Evolutionary conservation across 1,140 invertebrate species (phyloP), one percentile per base, ranked within the genome.

Genomic region (Dysdera silvatica): DNA sequence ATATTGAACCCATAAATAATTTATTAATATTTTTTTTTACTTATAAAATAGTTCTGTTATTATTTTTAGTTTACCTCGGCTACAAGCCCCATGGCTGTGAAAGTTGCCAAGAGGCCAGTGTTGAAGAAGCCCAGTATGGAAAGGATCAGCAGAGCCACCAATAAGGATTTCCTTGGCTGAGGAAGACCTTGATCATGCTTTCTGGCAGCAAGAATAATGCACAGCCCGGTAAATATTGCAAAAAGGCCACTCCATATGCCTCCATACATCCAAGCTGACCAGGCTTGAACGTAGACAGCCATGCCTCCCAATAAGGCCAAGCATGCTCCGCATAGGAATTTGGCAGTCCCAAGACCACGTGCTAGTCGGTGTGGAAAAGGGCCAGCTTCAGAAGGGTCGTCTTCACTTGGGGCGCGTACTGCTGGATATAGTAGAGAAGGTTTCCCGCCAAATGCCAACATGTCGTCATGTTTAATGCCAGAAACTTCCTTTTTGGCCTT

Each of bases 231-330:
- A 16, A 63, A 63, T 29, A 63, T 63, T 24, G 61, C 61, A 32
- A 63, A 63, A 6, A 63, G 52, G n/a, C 61, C 61, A 41, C 61
- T 63, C 61, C 61, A 63, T 3, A 63, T 63, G 4, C 61, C 61
- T 1, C 61, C 61, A 24, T 63, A 63, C 52, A 56, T 63, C 52
- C 61, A 55, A n/a, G 61, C 52, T 12, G 61, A 63, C 52, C 61
- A 56, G 6, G 61, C 61, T 32, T 56, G 61, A 3, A 63, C 61
- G 20, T 63, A 63, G 18, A 56, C 61, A 2, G 61, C 61, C 61
- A 63, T 63, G 3, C 61, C 61, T 0, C 61, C 61, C 7, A 63
- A 41, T 2, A 63, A 45, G 20, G 61, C 61, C 16, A 63, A 29
- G 24, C 61, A 63, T 23, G 61, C 61, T 16, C 61, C 61, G 6